A percentile compares a stretch with the other conserved stretches of the same genome.
Conservation (phyloP, 2,888 invertebrate species). For the Euphydryas editha region DNA sequence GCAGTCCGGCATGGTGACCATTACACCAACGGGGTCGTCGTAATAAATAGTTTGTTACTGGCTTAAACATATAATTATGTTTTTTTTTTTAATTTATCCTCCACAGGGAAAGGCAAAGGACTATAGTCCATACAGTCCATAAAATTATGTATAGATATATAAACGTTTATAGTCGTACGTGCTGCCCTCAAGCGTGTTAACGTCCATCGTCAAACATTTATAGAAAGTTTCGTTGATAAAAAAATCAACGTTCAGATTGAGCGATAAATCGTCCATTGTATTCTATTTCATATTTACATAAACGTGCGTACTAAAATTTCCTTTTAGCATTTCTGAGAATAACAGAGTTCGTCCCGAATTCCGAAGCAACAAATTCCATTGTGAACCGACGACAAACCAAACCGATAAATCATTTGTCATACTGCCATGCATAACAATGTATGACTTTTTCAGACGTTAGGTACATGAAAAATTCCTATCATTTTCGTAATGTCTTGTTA, state of each 20-base stretch:
- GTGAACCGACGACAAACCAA: constrained; percentile 30
- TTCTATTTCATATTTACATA: constrained; percentile 28
- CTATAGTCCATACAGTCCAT: too few relatives aligned
- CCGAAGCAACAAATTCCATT: constrained; percentile 34
- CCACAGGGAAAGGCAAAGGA: too few relatives aligned
- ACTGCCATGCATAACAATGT: constrained; percentile 32
- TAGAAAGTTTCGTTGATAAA: not conserved
- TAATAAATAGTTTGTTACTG: too few relatives aligned
- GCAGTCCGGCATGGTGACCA: too few relatives aligned
- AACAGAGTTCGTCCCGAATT: constrained; percentile 34
- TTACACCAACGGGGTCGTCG: too few relatives aligned
- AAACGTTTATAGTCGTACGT: too few relatives aligned
- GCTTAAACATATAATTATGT: too few relatives aligned
- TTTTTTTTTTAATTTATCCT: too few relatives aligned
- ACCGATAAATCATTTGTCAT: constrained; percentile 37
- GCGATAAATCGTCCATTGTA: constrained; percentile 27
- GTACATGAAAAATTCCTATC: constrained; percentile 28
- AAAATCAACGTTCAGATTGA: constrained; percentile 9
- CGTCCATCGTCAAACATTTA: too few relatives aligned
- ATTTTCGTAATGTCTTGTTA: constrained; percentile 27
- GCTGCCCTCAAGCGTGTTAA: too few relatives aligned
- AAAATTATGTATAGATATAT: too few relatives aligned
- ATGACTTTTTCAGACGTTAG: constrained; percentile 26
- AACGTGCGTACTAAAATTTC: constrained; percentile 26
- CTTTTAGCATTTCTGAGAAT: constrained; percentile 25